Conservation (phyloP, 2,797 vertebrate genomes). For the Phataginus tricuspis region DNA sequence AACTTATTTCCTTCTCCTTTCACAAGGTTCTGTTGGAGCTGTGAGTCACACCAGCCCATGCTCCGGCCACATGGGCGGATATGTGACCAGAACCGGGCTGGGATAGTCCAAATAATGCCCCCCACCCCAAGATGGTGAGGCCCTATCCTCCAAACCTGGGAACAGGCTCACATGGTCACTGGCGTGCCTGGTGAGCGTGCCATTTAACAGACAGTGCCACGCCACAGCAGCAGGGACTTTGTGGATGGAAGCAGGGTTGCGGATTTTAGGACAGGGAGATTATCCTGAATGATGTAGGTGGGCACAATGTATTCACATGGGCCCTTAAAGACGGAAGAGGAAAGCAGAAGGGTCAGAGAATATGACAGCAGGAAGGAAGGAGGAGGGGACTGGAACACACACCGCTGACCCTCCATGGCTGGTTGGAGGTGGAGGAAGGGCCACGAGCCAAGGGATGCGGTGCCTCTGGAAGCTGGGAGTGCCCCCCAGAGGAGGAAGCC, state of each 20-base stretch:
- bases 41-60: background rate
- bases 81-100: background rate
- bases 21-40: background rate
- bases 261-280: background rate
- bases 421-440: background rate
- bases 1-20: background rate
- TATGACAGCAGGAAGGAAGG: no score
- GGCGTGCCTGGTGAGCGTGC: background rate
- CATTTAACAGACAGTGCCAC: background rate
- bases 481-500: background rate
- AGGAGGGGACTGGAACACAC: no score
- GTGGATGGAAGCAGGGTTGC: background rate
- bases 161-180: background rate
- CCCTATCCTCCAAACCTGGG: background rate
- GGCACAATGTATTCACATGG: background rate
- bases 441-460: background rate
- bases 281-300: background rate
- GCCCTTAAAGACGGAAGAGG: background rate
- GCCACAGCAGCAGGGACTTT: background rate
- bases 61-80: background rate
- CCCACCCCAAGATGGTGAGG: accelerated
- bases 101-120: background rate
- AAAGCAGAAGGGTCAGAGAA: background rate
- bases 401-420: background rate
- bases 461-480: background rate